Evolutionary conservation across 2,113 vertebrate species (phyloP), one percentile per base, ranked within the genome.

Genomic region (Pomatorhinus ruficollis): DNA sequence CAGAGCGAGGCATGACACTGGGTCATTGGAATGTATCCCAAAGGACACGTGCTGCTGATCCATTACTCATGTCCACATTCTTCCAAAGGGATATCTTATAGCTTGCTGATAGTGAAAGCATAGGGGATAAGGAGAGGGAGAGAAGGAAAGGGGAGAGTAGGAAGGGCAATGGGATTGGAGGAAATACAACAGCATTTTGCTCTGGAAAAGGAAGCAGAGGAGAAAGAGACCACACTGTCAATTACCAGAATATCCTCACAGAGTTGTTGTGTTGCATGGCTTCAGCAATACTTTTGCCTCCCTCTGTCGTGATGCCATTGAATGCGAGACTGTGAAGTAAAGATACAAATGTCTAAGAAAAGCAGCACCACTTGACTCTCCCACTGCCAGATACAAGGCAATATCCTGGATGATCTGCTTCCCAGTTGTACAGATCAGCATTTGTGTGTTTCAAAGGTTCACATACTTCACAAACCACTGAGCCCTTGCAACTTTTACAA

Each of bases 161-260:
- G n/a, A 87, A n/a, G 27, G 20, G 28, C 0, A 0, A 35, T 22
- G 23, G 20, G 12, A 49, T 8, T 52, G 27, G 42, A 83, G 17
- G 28, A 68, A 64, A 78, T 53, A 57, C 83, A 65, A 31, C 27
- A 65, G n/a, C 20, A 39, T 33, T 81, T 83, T 77, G 76, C 42
- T 87, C 61, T 87, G 42, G 21, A 54, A 81, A 50, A 92, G 33
- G 56, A 72, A 60, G 69, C 87, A 72, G 37, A 64, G 57, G 42
- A 82, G 66, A 59, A 88, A 28, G 12, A 90, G 77, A 37, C 11
- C 37, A 53, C 28, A 35, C 20, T 74, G 45, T 8, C 12, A 61
- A 8, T 98, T 98, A 99, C 99, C 99, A 99, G 97, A 99, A 98
- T 97, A 99, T 99, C 86, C 90, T 97, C 93, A 99, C 97, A 0